Evolutionary conservation across 2,888 invertebrate genomes (phyloP), one percentile per base, ranked within the genome.

Genomic region (Euplagia quadripunctaria): DNA sequence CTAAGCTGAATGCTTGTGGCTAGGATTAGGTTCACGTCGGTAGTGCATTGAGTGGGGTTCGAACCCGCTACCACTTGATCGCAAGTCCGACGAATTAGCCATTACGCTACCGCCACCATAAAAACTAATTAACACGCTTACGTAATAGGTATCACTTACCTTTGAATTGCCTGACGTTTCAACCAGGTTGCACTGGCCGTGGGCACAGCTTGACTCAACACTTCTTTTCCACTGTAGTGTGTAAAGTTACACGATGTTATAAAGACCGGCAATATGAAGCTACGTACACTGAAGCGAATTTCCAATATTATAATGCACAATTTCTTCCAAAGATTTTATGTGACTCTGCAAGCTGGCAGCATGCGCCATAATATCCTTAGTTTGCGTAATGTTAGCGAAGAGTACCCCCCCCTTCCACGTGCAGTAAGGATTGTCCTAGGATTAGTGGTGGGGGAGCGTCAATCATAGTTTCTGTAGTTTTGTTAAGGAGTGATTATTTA

Each of bases 241-340:
- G 55, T 55, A 46, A 46, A 55, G n/a, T 8, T 55, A 20, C n/a
- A n/a, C 9, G n/a, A 55, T 0, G n/a, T 55, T 7, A n/a, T 55
- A 55, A 55, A 8, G 4, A n/a, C 6, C 0, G 7, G 9, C n/a
- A n/a, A 9, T 55, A n/a, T 64, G 17, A 9, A 64, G 46, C n/a
- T 46, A 16, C 46, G 20, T 12, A 43, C n/a, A 31, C n/a, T 9
- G 3, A 43, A 55, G 51, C n/a, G 65, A 71, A 71, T 71, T 71
- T 61, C 55, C 61, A 71, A 71, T 71, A 71, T n/a, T 49, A n/a
- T 65, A 55, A 43, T 65, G 64, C 17, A 55, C 42, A 65, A 71
- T 65, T 51, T 65, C 55, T 5, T 46, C 64, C 43, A 65, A 65
- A 64, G 65, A 52, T 52, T 46, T 65, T 65, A 70, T 41, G 42